A percentile compares a stretch with the other conserved stretches of the same genome.
Evolutionary conservation across 1,140 invertebrate genomes (phyloP).

Genomic region (Ylistrum balloti): DNA sequence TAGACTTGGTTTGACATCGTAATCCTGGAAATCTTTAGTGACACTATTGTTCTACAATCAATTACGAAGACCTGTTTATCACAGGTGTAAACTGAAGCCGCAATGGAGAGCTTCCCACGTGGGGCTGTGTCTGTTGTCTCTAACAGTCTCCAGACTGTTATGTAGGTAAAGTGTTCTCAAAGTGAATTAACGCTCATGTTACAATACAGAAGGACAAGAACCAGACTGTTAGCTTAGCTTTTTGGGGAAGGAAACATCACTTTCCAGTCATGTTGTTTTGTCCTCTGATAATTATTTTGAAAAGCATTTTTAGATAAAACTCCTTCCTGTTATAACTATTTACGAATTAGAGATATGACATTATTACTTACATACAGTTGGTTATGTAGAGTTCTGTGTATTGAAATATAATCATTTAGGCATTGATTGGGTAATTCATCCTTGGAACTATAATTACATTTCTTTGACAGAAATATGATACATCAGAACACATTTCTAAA

Average conservation of each 20-base stretch:
- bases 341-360: not conserved
- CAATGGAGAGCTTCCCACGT: too few relatives aligned
- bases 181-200: too few relatives aligned
- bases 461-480: not conserved
- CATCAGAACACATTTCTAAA: not conserved
- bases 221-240: too few relatives aligned
- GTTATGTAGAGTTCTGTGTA: not conserved
- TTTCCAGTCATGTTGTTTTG: too few relatives aligned
- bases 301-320: not conserved
- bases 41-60: slow-evolving; percentile 21
- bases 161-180: too few relatives aligned
- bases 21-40: not conserved
- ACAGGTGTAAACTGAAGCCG: too few relatives aligned
- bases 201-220: too few relatives aligned
- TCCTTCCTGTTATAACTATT: not conserved
- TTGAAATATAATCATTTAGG: slow-evolving; percentile 3
- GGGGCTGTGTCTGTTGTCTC: too few relatives aligned
- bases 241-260: too few relatives aligned
- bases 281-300: too few relatives aligned
- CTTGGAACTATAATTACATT: not conserved
- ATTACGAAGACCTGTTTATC: not conserved
- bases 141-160: too few relatives aligned
- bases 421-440: not conserved
- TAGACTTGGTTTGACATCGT: not conserved
- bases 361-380: not conserved